Evolutionary conservation across 2,113 vertebrate species (phyloP).

Genomic region (Aramus guarauna): DNA sequence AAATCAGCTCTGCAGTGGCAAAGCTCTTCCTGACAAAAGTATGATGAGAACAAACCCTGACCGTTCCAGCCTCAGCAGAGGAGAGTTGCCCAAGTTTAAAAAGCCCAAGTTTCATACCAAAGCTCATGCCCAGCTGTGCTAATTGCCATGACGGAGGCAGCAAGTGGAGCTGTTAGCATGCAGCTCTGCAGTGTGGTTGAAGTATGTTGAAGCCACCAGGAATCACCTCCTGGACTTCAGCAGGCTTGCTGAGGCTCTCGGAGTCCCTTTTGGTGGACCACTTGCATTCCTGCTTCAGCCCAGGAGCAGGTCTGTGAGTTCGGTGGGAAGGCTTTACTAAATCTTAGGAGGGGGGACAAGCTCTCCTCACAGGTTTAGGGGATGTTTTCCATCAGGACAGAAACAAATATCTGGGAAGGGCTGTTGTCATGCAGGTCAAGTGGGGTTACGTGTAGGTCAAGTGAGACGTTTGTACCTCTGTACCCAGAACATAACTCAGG

Average conservation of each 20-base stretch:
- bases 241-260: neutral
- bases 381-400: neutral
- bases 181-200: neutral
- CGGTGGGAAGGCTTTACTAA: neutral
- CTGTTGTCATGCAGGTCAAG: neutral
- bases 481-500: fast-evolving
- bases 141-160: neutral
- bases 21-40: neutral
- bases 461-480: neutral
- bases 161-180: neutral
- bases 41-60: neutral
- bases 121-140: neutral
- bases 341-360: neutral
- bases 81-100: neutral
- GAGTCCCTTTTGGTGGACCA: neutral
- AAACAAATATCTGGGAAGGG: neutral
- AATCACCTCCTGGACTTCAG: neutral
- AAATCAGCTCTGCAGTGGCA: neutral
- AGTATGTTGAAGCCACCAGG: neutral
- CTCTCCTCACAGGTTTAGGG: neutral
- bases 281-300: neutral
- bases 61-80: neutral
- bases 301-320: neutral
- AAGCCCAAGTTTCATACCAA: neutral
- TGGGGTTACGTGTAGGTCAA: neutral